Percentiles rank a stretch among this genome's conserved stretches.
These are phyloP conservation scores for Drosophila obscura DNA, from an alignment of 1,140 invertebrate genomes.

Conservation along the genomic window DNA sequence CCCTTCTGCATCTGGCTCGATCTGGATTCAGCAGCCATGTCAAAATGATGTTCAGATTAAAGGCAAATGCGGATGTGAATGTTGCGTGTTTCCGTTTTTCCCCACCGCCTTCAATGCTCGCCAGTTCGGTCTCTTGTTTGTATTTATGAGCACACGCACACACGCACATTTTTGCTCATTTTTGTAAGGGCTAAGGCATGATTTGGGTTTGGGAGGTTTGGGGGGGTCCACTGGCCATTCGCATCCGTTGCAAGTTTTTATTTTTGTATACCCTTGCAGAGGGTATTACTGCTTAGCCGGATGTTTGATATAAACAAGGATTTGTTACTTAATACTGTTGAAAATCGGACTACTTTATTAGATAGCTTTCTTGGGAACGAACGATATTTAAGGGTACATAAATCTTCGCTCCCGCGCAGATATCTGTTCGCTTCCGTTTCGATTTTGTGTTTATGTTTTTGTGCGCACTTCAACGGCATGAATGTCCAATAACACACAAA, in stretches of 20 bases:
- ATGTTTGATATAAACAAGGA: too few species aligned
- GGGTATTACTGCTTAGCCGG: too few species aligned
- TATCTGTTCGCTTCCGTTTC: conserved; percentile 25
- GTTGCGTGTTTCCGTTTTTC: conserved; percentile 64
- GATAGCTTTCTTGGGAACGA: too few species aligned
- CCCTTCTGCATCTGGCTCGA: background rate
- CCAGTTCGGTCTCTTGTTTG: conserved; percentile 38
- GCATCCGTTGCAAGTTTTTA: conserved; percentile 68
- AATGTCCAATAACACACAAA: conserved; percentile 57
- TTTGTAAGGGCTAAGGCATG: conserved; percentile 20
- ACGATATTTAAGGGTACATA: too few species aligned
- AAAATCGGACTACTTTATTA: too few species aligned
- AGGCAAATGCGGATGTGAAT: conserved; percentile 72
- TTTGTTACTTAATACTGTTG: too few species aligned
- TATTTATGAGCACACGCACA: conserved; percentile 57
- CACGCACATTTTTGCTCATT: conserved; percentile 13
- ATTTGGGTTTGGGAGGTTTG: background rate
- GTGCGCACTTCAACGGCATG: conserved; percentile 68
- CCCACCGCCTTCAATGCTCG: conserved; percentile 10
- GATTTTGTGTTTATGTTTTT: conserved; percentile 79
- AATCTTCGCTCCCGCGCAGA: too few species aligned
- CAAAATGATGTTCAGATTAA: conserved; percentile 68
- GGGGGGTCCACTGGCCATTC: conserved; percentile 35
- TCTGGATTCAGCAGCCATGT: conserved; percentile 32
- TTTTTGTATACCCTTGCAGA: conserved; percentile 22